Conservation (phyloP, 2,113 vertebrate genomes). For the Spea multiplicata region DNA sequence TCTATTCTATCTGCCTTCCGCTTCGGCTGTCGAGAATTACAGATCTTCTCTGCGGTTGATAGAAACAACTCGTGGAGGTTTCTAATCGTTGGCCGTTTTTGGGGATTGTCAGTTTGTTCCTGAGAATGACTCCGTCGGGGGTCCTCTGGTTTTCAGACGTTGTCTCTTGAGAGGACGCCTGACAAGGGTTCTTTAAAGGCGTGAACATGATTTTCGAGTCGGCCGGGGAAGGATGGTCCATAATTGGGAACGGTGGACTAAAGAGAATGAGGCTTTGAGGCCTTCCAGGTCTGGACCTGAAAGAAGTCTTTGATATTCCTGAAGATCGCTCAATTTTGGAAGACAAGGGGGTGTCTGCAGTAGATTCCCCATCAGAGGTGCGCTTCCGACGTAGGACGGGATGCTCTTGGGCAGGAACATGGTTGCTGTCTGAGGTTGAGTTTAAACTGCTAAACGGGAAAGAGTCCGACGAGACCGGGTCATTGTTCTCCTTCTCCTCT, state of each 20-base stretch:
- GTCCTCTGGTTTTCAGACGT: slow-evolving; percentile 71
- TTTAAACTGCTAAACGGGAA: slow-evolving; percentile 57
- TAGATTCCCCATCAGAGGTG: slow-evolving; percentile 76
- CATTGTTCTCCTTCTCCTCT: slow-evolving; percentile 74
- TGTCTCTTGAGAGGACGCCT: slow-evolving; percentile 67
- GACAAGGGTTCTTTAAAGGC: slow-evolving; percentile 81
- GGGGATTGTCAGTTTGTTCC: slow-evolving; percentile 96
- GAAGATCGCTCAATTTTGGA: slow-evolving; percentile 81
- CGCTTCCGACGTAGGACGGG: slow-evolving; percentile 77
- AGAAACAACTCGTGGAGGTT: slow-evolving; percentile 97
- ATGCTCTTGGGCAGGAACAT: slow-evolving; percentile 61
- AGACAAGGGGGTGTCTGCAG: slow-evolving; percentile 73
- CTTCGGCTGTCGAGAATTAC: slow-evolving; percentile 94
- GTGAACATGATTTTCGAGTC: slow-evolving; percentile 79
- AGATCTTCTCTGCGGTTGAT: slow-evolving; percentile 93
- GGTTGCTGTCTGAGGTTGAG: slow-evolving; percentile 61
- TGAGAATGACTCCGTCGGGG: slow-evolving; percentile 76
- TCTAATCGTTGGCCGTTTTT: slow-evolving; percentile 97
- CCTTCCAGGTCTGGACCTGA: slow-evolving; percentile 84
- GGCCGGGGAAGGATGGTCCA: slow-evolving; percentile 83
- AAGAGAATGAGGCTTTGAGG: slow-evolving; percentile 97
- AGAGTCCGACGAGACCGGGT: slow-evolving; percentile 58
- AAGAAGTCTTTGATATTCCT: slow-evolving; percentile 79
- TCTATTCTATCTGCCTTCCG: slow-evolving; percentile 88
- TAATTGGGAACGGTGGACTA: slow-evolving; percentile 92